phyloP scores from a whole-genome alignment of 2,113 vertebrate species.

The Mixornis gularis region DNA sequence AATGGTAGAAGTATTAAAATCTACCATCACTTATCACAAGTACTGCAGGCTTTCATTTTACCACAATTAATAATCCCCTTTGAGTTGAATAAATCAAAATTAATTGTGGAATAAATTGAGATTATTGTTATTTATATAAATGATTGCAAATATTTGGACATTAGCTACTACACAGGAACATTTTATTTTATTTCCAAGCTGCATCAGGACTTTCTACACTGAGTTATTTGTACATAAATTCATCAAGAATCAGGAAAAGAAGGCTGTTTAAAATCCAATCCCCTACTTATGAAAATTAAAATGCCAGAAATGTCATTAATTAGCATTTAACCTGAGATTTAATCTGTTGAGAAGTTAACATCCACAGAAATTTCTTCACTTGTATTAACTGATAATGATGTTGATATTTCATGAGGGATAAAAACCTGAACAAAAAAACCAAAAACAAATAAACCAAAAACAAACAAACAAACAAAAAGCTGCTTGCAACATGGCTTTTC shows the following conservation, averaged over 20 bases:
- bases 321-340: constrained; percentile 78
- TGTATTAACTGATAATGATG: constrained; percentile 28
- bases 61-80: constrained; percentile 63
- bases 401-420: constrained; percentile 11
- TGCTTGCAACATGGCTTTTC: constrained; percentile 73
- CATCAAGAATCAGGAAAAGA: constrained; percentile 23
- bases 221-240: constrained; percentile 35
- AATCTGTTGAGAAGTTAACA: constrained; percentile 63
- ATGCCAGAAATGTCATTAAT: constrained; percentile 51
- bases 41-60: constrained; percentile 62
- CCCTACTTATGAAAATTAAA: constrained; percentile 30
- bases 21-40: constrained; percentile 42
- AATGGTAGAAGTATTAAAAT: constrained; percentile 35
- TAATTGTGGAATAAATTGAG: constrained; percentile 49
- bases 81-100: constrained; percentile 28
- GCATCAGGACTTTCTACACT: constrained; percentile 13
- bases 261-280: constrained; percentile 39
- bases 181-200: constrained; percentile 54
- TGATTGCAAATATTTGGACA: constrained; percentile 70
- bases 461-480: neutral
- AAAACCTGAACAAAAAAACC: neutral
- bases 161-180: constrained; percentile 62
- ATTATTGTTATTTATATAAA: constrained; percentile 49
- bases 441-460: no score
- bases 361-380: constrained; percentile 43